These are phyloP conservation scores for Ectobius pallidus DNA, from an alignment of 2,888 invertebrate genomes.

Conservation along the genomic window DNA sequence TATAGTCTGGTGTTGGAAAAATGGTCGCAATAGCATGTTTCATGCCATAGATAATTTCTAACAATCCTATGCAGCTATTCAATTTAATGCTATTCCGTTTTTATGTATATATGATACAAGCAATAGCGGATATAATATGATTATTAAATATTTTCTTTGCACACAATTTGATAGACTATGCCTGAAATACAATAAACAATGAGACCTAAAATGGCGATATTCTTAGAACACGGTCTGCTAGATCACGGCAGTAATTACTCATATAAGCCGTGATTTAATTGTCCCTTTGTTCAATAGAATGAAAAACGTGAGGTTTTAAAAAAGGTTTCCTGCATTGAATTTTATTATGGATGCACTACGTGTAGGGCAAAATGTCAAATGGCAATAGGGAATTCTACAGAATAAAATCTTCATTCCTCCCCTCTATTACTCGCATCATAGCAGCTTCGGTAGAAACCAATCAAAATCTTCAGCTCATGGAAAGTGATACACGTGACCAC, in stretches of 20 bases:
- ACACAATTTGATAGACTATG: too few species aligned
- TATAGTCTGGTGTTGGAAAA: too few species aligned
- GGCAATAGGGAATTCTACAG: not conserved
- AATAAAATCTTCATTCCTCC: constrained; percentile 23
- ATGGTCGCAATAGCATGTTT: too few species aligned
- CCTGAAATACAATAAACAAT: not conserved
- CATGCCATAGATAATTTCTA: too few species aligned
- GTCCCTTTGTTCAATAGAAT: constrained; percentile 1
- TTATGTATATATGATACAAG: too few species aligned
- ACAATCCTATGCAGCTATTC: too few species aligned
- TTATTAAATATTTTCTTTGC: too few species aligned
- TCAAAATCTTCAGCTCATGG: constrained; percentile 27
- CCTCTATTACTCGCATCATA: constrained; percentile 27
- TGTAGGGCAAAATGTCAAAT: not conserved
- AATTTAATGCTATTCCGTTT: too few species aligned
- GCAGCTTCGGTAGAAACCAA: constrained; percentile 38
- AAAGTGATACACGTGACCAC: constrained; percentile 36
- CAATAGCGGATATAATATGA: too few species aligned
- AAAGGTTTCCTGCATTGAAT: too few species aligned
- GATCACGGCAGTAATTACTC: constrained; percentile 2
- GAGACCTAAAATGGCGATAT: constrained; percentile 22
- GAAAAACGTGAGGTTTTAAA: too few species aligned
- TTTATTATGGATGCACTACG: too few species aligned
- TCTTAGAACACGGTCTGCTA: constrained; percentile 20
- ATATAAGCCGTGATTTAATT: constrained; percentile 17